Evolutionary conservation across 2,888 invertebrate genomes (phyloP), one percentile per base, ranked within the genome.

Genomic region (Drosophila rellima): DNA sequence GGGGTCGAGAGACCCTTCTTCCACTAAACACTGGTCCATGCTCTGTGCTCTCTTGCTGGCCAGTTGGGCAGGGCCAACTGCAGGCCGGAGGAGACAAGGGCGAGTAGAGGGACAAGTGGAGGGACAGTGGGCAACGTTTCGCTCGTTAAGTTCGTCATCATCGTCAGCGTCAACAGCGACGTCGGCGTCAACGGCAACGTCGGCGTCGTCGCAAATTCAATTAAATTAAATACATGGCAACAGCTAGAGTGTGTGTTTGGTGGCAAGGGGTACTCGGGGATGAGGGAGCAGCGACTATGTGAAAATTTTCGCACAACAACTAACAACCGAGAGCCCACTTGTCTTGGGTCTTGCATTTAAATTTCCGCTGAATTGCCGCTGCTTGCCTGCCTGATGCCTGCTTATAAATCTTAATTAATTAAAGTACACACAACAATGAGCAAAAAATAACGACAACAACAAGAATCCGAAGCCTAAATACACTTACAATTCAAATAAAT

Each of bases 391-490:
- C 63, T 64, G 73, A 18, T 48, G 31, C 56, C 75, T 75, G 73
- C 85, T 76, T 89, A 88, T 89, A 86, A 86, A 89, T 86, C 90
- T 86, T 86, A 86, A 89, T 86, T 89, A 86, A 89, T 86, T 89
- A 86, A 86, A 88, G 74, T 70, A 86, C 77, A 86, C 77, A 78
- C 74, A 74, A 74, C 56, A 40, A 33, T 35, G 29, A 33, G 26
- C 37, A 64, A 56, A 76, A 47, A 51, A n/a, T 13, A 55, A 18
- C 4, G 13, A 5, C 17, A 45, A 13, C 18, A 54, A 17, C 7
- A 29, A n/a, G 10, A 8, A 33, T 8, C 33, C 18, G 33, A 45
- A 8, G 13, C 7, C 8, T 15, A 1, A 4, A 45, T 20, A 35
- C 56, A 13, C 56, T 55, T 39, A 40, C 40, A 31, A n/a, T 13